Percentiles rank a stretch among this genome's conserved stretches.
These are phyloP conservation scores for Physocephala rufipes DNA, from an alignment of 2,888 invertebrate genomes.

Conservation along the genomic window DNA sequence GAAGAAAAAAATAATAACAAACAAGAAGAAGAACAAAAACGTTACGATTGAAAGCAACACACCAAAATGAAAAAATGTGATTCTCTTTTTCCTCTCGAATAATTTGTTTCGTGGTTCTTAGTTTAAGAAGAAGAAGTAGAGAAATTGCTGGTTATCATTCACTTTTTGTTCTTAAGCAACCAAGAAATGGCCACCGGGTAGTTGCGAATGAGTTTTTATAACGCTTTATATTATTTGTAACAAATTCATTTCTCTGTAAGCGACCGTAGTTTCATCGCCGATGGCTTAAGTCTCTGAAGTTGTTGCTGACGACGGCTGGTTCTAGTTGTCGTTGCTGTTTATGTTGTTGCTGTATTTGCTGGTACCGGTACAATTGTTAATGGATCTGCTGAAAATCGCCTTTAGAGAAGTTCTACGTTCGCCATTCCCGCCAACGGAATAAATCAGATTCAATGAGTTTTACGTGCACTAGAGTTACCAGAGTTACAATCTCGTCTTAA, in stretches of 20 bases:
- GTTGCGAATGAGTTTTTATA: background rate
- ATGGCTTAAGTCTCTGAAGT: background rate
- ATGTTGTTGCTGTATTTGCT: background rate
- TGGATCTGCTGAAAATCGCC: background rate
- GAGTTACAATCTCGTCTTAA: constrained; percentile 11
- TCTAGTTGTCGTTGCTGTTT: background rate
- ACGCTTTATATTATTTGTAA: constrained; percentile 21
- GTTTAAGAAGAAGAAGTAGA: too few species aligned
- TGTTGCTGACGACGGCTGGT: too few species aligned
- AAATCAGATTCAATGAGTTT: constrained; percentile 30
- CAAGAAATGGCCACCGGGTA: too few species aligned
- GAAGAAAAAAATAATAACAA: too few species aligned
- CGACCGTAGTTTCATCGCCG: background rate
- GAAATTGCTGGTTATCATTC: too few species aligned
- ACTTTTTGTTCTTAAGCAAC: too few species aligned
- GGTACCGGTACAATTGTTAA: background rate
- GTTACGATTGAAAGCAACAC: too few species aligned
- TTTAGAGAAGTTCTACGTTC: background rate
- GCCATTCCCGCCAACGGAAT: constrained; percentile 1
- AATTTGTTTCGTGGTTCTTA: too few species aligned
- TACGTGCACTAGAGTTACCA: constrained; percentile 26
- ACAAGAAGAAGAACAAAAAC: too few species aligned
- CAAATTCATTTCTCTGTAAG: background rate
- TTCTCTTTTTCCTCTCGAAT: too few species aligned
- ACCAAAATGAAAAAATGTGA: too few species aligned